Evolutionary conservation across 2,888 invertebrate species (phyloP).

Genomic region (Sturmia bella): DNA sequence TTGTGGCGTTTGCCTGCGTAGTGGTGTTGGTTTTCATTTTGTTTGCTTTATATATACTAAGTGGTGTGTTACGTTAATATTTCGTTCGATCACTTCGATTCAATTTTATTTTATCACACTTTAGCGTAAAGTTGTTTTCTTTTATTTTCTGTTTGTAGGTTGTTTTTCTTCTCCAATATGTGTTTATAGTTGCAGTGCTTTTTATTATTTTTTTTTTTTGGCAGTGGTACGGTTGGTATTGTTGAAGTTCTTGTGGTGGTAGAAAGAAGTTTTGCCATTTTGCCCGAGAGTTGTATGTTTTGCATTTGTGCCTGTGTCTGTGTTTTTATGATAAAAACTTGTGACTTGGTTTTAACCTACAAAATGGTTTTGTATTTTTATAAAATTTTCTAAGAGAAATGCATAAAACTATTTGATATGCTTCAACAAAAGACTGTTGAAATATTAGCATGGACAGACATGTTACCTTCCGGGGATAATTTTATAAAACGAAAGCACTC

Average conservation of each 20-base stretch:
- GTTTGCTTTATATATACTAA: background rate
- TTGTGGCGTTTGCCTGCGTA: background rate
- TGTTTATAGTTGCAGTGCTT: constrained; percentile 6
- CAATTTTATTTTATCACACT: constrained; percentile 69
- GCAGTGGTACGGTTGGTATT: background rate
- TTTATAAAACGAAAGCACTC: too few species aligned
- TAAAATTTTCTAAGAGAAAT: background rate
- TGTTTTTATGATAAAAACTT: background rate
- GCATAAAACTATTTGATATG: too few species aligned
- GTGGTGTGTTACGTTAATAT: constrained; percentile 43
- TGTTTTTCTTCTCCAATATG: background rate
- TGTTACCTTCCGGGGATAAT: too few species aligned
- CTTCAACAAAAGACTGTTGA: too few species aligned
- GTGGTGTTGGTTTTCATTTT: constrained; percentile 4
- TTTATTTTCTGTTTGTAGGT: constrained; percentile 28
- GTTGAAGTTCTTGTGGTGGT: constrained; percentile 15
- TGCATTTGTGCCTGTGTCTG: background rate
- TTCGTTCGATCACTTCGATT: constrained; percentile 68
- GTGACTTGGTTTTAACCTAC: constrained; percentile 4
- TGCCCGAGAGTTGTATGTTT: constrained; percentile 41
- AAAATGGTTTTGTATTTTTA: constrained; percentile 36
- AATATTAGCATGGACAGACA: too few species aligned
- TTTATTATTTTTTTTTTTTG: constrained; percentile 17
- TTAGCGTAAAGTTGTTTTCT: constrained; percentile 53
- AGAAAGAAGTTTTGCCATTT: background rate